phyloP scores from a whole-genome alignment of 2,888 invertebrate genomes.

The Encarsia formosa region DNA sequence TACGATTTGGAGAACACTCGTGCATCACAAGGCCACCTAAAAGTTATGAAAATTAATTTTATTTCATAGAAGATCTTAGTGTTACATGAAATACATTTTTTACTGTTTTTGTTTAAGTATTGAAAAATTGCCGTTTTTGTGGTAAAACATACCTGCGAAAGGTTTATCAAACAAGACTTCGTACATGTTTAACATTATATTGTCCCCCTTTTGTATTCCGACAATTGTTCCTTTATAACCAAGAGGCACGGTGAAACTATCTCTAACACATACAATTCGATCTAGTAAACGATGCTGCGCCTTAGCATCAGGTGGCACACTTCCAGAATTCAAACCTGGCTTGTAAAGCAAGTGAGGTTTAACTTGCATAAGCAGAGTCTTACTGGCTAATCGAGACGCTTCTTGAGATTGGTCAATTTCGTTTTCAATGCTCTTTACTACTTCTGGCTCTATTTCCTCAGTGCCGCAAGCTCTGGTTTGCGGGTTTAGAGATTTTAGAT shows the following conservation, averaged over 20 bases:
- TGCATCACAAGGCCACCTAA: constrained; percentile 59
- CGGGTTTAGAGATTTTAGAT: constrained; percentile 57
- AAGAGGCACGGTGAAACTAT: constrained; percentile 72
- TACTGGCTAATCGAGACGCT: constrained; percentile 41
- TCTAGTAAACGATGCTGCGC: constrained; percentile 72
- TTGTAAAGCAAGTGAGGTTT: constrained; percentile 74
- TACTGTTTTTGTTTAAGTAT: no score
- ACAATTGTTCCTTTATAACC: constrained; percentile 83
- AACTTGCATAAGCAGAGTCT: constrained; percentile 67
- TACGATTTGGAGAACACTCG: constrained; percentile 50
- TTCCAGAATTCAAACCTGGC: constrained; percentile 57
- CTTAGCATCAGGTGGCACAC: constrained; percentile 63
- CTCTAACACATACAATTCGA: constrained; percentile 75
- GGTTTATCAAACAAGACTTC: constrained; percentile 78
- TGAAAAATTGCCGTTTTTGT: no score
- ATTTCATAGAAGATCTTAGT: neutral
- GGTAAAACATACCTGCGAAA: constrained; percentile 53
- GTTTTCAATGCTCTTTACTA: constrained; percentile 56
- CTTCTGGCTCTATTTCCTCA: constrained; percentile 66
- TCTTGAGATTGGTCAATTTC: constrained; percentile 48
- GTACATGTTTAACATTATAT: constrained; percentile 60
- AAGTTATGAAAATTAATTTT: no score
- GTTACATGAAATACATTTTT: neutral
- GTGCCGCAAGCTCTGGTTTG: constrained; percentile 68
- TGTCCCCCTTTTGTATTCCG: constrained; percentile 59